Percentiles rank a stretch among this genome's conserved stretches.
Conservation (phyloP, 2,113 vertebrate species). For the Solea senegalensis region DNA sequence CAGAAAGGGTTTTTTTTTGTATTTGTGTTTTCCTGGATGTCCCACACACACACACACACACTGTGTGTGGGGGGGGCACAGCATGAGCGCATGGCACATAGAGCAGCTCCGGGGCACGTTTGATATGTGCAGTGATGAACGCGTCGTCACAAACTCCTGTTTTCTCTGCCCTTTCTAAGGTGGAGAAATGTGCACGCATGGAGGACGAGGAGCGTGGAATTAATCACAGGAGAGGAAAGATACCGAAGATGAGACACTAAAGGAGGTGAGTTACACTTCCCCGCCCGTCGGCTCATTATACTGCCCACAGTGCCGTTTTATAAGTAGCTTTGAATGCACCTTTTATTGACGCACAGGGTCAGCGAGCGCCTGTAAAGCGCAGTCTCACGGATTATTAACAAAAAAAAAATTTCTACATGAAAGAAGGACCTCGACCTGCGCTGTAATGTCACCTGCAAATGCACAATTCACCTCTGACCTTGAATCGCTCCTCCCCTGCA, state of each 20-base stretch:
- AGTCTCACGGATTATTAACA: background rate
- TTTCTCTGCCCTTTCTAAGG: conserved; percentile 54
- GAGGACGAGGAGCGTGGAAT: conserved; percentile 48
- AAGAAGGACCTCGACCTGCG: conserved; percentile 8
- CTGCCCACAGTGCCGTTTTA: background rate
- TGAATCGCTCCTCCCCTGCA: conserved; percentile 3
- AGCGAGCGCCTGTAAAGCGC: background rate
- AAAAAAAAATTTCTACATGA: conserved; percentile 10
- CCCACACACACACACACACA: background rate
- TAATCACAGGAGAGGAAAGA: conserved; percentile 56
- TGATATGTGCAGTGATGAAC: conserved; percentile 48
- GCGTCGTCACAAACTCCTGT: conserved; percentile 3
- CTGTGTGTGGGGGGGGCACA: conserved; percentile 29
- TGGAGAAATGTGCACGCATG: conserved; percentile 52
- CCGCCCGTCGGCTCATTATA: conserved; percentile 10
- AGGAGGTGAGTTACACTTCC: conserved; percentile 56
- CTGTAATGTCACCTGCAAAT: conserved; percentile 9
- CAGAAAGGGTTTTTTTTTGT: conserved; percentile 1
- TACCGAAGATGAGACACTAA: conserved; percentile 68
- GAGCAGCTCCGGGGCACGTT: conserved; percentile 47
- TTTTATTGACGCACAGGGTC: conserved; percentile 32
- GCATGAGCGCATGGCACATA: conserved; percentile 44
- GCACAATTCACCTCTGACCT: conserved; percentile 51
- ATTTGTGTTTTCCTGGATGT: background rate
- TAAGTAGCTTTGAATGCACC: conserved; percentile 8